Percentiles rank a stretch among this genome's conserved stretches.
Conservation (phyloP, 2,888 invertebrate species). For the Chrysina gloriosa region DNA sequence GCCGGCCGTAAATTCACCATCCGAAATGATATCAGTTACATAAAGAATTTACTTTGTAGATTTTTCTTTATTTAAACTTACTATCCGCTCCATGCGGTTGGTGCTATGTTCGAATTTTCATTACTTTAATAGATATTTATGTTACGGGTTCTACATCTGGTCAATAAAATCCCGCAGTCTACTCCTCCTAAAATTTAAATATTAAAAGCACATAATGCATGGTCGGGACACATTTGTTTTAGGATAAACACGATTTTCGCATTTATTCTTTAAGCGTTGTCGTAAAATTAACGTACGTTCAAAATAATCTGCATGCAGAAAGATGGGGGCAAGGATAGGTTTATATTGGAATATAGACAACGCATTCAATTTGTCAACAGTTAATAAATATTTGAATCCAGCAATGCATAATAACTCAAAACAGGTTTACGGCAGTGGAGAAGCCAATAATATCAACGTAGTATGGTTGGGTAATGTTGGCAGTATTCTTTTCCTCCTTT, state of each 20-base stretch:
- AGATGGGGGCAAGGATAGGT: background rate
- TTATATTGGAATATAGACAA: too few species aligned
- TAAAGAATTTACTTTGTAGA: constrained; percentile 40
- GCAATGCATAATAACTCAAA: too few species aligned
- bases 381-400: too few species aligned
- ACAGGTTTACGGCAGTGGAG: too few species aligned
- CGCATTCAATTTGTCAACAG: too few species aligned
- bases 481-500: too few species aligned
- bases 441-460: too few species aligned
- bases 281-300: background rate
- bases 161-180: constrained; percentile 14
- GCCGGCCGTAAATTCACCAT: constrained; percentile 48
- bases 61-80: constrained; percentile 37
- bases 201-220: constrained; percentile 13
- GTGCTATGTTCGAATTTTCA: constrained; percentile 20
- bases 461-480: too few species aligned
- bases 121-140: constrained; percentile 27
- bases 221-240: background rate
- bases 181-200: constrained; percentile 14
- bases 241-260: background rate
- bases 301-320: background rate
- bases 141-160: constrained; percentile 20
- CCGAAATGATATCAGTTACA: constrained; percentile 37
- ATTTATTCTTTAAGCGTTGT: background rate
- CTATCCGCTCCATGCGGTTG: constrained; percentile 3